Base-by-base conservation (phyloP, 2,797 vertebrate species). In the Manis javanica region DNA sequence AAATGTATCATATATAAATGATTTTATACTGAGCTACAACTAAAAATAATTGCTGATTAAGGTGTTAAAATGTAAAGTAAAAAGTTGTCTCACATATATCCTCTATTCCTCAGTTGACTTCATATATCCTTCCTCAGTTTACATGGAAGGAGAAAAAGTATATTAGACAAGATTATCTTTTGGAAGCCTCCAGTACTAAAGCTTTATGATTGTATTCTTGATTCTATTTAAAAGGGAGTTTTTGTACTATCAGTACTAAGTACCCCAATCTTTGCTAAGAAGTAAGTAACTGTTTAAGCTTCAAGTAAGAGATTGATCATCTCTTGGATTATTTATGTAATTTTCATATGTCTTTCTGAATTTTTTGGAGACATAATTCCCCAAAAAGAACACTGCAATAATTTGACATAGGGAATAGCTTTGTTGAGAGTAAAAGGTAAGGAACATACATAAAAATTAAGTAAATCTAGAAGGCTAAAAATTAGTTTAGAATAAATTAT, bases 1-100 rank as follows among this genome's bases (percentile, higher is more conserved):
- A 97, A 96, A 97, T 97, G 78, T 34, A 95, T 96, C 93, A 87
- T 97, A 97, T 97, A 95, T 94, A 96, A 97, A 97, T 97, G 53
- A 91, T 49, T 97, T 97, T 91, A 91, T 71, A 95, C 81, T 84
- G 78, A 95, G 55, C 29, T 96, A 31, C 71, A 96, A 51, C 59
- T 87, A 92, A 96, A 94, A 94, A 85, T 95, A 96, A 96, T 95
- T 97, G 91, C 94, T 95, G 82, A 98, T 93, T 64, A 96, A 96
- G 49, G 69, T 96, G 29, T 89, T 93, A 92, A 94, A 94, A 86
- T 79, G 34, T 86, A 92, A 90, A 87, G 57, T 69, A 71, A 83
- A 84, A 82, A 83, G 8, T 74, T 77, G 69, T 71, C 19, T 68
- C 19, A 77, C 39, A 69, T 64, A 55, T 57, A 77, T 90, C 1